Percentiles rank a stretch among this genome's conserved stretches.
Evolutionary conservation across 2,888 invertebrate species (phyloP).

Genomic region (Thysanoteuthis rhombus): DNA sequence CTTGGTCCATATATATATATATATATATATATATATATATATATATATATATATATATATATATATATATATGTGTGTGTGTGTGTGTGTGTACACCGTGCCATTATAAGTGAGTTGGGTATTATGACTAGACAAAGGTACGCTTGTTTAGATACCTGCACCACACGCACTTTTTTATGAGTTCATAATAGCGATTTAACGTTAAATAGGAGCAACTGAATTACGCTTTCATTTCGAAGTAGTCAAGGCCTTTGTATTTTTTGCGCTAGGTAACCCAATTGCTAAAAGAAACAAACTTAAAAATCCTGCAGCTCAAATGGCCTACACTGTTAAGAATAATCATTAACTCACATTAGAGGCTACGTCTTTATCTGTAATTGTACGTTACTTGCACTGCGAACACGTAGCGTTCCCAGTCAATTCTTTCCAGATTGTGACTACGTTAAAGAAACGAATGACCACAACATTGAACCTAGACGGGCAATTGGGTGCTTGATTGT

Average conservation of each 20-base stretch:
- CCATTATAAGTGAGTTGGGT: no score
- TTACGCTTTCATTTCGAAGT: neutral
- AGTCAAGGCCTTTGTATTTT: neutral
- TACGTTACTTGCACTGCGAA: neutral
- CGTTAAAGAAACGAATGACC: neutral
- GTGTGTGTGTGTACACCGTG: no score
- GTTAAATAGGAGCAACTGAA: neutral
- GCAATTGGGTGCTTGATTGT: neutral
- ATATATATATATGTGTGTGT: no score
- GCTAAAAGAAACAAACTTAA: neutral
- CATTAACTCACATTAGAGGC: neutral
- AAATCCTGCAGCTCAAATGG: neutral
- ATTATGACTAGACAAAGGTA: no score
- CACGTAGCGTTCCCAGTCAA: neutral
- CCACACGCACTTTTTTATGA: no score
- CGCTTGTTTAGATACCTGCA: no score
- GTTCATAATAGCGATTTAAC: no score
- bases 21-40: no score
- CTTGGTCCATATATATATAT: no score
- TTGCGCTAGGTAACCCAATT: neutral
- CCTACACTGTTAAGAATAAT: neutral
- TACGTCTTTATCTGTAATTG: neutral
- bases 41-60: no score
- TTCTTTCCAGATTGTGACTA: neutral
- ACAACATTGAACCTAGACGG: neutral